Conservation (phyloP, 2,797 vertebrate species). For the Pyrocephalus nanus region DNA sequence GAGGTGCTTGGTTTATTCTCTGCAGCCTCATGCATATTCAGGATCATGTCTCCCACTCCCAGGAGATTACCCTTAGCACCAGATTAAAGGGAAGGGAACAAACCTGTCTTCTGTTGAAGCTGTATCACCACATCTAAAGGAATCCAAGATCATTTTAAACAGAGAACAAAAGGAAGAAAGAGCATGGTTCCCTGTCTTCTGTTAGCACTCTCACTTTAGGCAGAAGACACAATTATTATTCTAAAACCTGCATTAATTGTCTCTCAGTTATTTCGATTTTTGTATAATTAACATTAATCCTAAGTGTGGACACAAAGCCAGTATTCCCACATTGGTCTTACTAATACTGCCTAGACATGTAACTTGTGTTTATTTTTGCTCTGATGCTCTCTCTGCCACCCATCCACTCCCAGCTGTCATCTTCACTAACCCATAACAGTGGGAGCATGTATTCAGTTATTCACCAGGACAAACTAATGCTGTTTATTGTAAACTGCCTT, state of each 20-base stretch:
- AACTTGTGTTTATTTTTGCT: not conserved
- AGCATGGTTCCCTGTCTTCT: not conserved
- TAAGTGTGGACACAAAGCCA: not conserved
- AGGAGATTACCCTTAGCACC: not conserved
- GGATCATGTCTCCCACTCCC: not conserved
- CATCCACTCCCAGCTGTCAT: not conserved
- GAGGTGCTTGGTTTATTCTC: not conserved
- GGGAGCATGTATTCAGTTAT: not conserved
- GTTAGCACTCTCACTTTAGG: not conserved
- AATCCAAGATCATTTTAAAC: conserved; percentile 1
- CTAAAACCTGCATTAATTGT: not conserved
- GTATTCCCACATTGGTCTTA: not conserved
- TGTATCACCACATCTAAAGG: not conserved
- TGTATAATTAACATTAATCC: not conserved
- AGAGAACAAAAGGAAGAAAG: not conserved
- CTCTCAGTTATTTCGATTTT: not conserved
- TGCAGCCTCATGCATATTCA: not conserved
- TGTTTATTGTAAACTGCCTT: not conserved
- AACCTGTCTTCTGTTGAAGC: not conserved
- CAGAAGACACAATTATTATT: not conserved
- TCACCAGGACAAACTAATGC: not conserved
- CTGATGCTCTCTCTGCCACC: not conserved
- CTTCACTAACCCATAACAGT: not conserved
- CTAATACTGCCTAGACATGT: not conserved
- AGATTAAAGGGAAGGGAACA: conserved; percentile 14